Percentiles rank a stretch among this genome's conserved stretches.
Evolutionary conservation across 1,140 invertebrate species (phyloP).

Genomic region (Ostrea denselamellosa): DNA sequence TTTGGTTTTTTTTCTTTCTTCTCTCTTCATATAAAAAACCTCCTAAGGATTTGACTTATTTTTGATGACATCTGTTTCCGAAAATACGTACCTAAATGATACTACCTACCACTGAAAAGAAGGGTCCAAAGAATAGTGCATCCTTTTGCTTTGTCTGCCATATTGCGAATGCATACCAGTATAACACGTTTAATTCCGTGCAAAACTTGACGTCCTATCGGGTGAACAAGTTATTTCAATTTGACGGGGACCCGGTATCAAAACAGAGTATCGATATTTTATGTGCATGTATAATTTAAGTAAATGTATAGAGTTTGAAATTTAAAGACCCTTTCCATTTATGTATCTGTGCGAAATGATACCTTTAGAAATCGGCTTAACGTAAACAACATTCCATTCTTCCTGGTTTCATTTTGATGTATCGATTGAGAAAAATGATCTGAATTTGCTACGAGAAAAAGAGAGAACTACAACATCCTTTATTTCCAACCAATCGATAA

Average conservation of each 20-base stretch:
- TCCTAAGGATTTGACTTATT: too few species aligned
- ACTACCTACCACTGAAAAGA: background rate
- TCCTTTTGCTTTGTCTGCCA: background rate
- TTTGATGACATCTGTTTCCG: too few species aligned
- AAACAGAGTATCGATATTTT: background rate
- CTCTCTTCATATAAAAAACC: too few species aligned
- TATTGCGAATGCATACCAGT: background rate
- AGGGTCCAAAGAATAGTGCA: background rate
- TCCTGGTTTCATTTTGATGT: background rate
- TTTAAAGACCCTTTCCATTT: background rate
- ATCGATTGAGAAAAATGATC: background rate
- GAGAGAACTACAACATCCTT: background rate
- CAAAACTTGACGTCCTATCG: background rate
- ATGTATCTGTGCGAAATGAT: background rate
- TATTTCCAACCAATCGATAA: background rate
- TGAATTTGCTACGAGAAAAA: background rate
- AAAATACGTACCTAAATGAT: background rate
- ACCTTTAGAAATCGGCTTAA: background rate
- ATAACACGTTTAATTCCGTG: background rate
- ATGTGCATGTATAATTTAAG: slow-evolving; percentile 13
- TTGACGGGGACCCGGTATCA: background rate
- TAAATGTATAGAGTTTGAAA: background rate
- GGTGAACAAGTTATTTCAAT: background rate
- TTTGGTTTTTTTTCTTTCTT: too few species aligned
- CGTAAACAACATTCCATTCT: background rate